Evolutionary conservation across 2,888 invertebrate genomes (phyloP).

Genomic region (Aleiodes testaceus): DNA sequence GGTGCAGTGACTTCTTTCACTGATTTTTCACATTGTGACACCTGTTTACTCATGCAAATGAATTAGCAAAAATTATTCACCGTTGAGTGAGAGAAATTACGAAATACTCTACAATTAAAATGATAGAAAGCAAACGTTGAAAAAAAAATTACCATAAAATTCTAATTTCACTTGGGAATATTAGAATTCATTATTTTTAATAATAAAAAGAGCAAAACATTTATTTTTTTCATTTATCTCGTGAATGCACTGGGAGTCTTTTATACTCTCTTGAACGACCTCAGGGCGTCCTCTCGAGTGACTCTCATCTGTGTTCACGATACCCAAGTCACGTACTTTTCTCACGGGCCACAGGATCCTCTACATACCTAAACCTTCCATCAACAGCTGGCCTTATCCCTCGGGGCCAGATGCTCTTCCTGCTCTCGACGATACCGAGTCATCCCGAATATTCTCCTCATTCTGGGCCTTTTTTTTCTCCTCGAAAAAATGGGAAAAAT

Average conservation of each 20-base stretch:
- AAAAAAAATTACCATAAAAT: no score
- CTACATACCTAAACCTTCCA: conserved; percentile 65
- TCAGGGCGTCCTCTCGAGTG: conserved; percentile 14
- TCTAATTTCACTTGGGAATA: no score
- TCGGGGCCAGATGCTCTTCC: conserved; percentile 67
- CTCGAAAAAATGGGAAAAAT: not conserved
- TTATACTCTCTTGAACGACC: not conserved
- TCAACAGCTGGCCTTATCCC: conserved; percentile 69
- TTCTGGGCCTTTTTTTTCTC: not conserved
- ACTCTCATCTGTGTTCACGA: not conserved
- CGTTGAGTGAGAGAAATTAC: no score
- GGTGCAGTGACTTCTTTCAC: no score
- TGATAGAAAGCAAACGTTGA: no score
- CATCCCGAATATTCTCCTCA: conserved; percentile 53
- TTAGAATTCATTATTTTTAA: no score
- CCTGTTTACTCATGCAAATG: no score
- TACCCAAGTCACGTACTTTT: conserved; percentile 58
- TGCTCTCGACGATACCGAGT: conserved; percentile 51
- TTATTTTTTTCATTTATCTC: no score
- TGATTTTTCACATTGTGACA: no score
- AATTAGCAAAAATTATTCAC: no score
- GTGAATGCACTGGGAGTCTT: not conserved
- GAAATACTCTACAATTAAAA: no score
- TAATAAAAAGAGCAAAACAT: no score
- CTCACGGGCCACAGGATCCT: conserved; percentile 63